Evolutionary conservation across 1,140 invertebrate genomes (phyloP), one percentile per base, ranked within the genome.

Genomic region (Diuraphis noxia): DNA sequence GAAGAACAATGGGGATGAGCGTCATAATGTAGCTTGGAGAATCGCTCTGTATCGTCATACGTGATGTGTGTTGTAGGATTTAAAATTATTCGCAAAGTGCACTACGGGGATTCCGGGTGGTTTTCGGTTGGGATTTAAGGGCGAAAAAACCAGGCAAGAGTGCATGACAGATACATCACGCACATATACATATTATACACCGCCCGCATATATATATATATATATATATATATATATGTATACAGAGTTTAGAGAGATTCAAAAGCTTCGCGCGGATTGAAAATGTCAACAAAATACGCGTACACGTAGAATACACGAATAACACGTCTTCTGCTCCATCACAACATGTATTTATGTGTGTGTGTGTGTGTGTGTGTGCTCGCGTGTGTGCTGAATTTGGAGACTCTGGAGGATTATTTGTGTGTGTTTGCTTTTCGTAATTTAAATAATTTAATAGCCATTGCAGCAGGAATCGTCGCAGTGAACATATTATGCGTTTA

Each of bases 261-360:
- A 82, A 82, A 82, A 82, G 40, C 81, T 38, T 82, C 40, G 25
- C 7, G 40, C 25, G 40, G 81, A 82, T 41, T 41, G 19, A 25
- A 82, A 82, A 82, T 82, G 81, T 82, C 81, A 82, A 82, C 81
- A 82, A 82, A 82, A 82, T 41, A 1, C 81, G 36, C n/a, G 40
- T 82, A 82, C 36, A n/a, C 56, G 56, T 4, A 13, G 56, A 0
- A n/a, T n/a, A n/a, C 5, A 72, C 30, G 56, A n/a, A n/a, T n/a
- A n/a, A n/a, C 30, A 63, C n/a, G 46, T 21, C 19, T 63, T n/a
- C 56, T 63, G 30, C n/a, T 63, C 56, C 56, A 13, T n/a, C 56
- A 72, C 56, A 72, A 49, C 23, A 7, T 49, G 9, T 13, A 6
- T 43, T 10, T 13, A 49, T 49, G 13, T n/a, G n/a, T n/a, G n/a